Evolutionary conservation across 2,797 vertebrate species (phyloP).

Genomic region (Mastacembelus armatus): DNA sequence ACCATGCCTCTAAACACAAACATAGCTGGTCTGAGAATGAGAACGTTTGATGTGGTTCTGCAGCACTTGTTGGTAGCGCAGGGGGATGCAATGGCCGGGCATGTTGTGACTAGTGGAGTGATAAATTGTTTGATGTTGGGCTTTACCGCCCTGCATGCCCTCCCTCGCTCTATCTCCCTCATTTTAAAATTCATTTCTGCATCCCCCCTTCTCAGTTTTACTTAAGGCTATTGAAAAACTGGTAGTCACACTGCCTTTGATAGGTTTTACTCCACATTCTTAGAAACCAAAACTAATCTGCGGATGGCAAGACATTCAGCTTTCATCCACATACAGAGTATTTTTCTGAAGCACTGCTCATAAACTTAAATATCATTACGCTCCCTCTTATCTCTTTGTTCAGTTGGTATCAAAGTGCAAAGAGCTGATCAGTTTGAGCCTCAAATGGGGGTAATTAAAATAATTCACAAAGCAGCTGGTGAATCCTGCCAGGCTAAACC

Average conservation of each 20-base stretch:
- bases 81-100: slow-evolving; percentile 61
- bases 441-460: slow-evolving; percentile 40
- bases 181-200: slow-evolving; percentile 63
- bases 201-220: slow-evolving; percentile 60
- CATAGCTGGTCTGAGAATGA: slow-evolving; percentile 42
- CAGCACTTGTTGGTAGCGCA: slow-evolving; percentile 61
- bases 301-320: slow-evolving; percentile 33
- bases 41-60: slow-evolving; percentile 70
- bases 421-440: slow-evolving; percentile 51
- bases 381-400: slow-evolving; percentile 22
- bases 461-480: slow-evolving; percentile 30
- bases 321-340: slow-evolving; percentile 22
- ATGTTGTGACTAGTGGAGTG: slow-evolving; percentile 75
- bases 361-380: slow-evolving; percentile 12
- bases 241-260: slow-evolving; percentile 58
- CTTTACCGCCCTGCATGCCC: slow-evolving; percentile 48
- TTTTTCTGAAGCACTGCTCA: slow-evolving; percentile 9
- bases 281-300: slow-evolving; percentile 45
- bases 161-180: slow-evolving; percentile 47
- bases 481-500: slow-evolving; percentile 12
- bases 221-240: slow-evolving; percentile 64
- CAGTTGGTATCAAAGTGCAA: slow-evolving; percentile 27
- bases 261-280: slow-evolving; percentile 29
- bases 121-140: slow-evolving; percentile 80
- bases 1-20: slow-evolving; percentile 50